Conservation (phyloP, 2,888 invertebrate genomes). For the Apoderus coryli region DNA sequence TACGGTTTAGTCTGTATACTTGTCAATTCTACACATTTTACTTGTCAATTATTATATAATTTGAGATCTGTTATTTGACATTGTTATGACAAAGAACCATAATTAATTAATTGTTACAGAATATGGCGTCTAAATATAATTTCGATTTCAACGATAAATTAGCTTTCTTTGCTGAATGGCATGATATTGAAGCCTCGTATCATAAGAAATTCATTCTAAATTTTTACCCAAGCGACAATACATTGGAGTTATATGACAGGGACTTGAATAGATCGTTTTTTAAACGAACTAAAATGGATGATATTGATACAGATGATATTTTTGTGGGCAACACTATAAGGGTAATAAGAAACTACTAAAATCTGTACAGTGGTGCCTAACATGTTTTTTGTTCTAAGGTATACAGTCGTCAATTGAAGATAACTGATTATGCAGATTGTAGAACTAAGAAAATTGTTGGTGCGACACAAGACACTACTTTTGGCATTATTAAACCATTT, state of each 20-base stretch:
- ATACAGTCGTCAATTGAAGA: constrained; percentile 57
- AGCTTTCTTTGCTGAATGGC: constrained; percentile 72
- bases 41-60: too few species aligned
- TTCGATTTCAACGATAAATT: constrained; percentile 40
- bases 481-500: constrained; percentile 68
- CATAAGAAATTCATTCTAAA: constrained; percentile 61
- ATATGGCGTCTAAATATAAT: constrained; percentile 15
- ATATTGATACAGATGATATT: constrained; percentile 48
- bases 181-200: constrained; percentile 62
- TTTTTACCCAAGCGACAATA: constrained; percentile 62
- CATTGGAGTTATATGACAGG: constrained; percentile 52
- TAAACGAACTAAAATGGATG: constrained; percentile 49
- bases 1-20: too few species aligned
- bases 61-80: too few species aligned
- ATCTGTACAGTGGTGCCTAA: too few species aligned
- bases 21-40: too few species aligned
- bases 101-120: too few species aligned
- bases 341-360: too few species aligned
- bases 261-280: constrained; percentile 25
- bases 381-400: too few species aligned
- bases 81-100: too few species aligned
- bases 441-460: constrained; percentile 48
- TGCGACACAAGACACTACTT: constrained; percentile 52
- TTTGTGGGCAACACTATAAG: constrained; percentile 51
- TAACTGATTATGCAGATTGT: constrained; percentile 58